Conservation (phyloP, 2,888 invertebrate genomes). For the Mechanitis messenoides region DNA sequence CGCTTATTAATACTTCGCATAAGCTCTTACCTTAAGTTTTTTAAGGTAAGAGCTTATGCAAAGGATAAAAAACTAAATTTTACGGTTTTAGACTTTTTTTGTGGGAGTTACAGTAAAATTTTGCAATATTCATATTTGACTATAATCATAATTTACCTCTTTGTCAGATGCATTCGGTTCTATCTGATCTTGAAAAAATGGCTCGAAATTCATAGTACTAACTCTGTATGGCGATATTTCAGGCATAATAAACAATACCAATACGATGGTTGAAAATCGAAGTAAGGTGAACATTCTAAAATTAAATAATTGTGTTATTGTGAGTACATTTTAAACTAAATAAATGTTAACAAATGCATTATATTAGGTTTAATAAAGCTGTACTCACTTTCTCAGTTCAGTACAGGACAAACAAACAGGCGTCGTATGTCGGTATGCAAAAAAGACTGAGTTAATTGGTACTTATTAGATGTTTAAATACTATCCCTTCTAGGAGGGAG, state of each 20-base stretch:
- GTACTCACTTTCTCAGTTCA: background rate
- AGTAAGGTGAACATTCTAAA: background rate
- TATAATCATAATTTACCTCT: slow-evolving; percentile 4
- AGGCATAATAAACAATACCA: background rate
- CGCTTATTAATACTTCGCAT: no score
- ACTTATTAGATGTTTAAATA: background rate
- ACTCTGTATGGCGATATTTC: slow-evolving; percentile 3
- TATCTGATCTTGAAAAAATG: background rate
- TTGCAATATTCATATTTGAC: no score
- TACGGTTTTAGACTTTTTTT: no score
- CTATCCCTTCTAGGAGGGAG: background rate
- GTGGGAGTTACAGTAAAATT: no score
- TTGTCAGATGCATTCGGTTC: background rate
- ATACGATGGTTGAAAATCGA: background rate
- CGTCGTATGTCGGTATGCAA: background rate
- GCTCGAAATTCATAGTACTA: background rate
- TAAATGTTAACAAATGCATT: background rate
- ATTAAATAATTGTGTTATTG: background rate
- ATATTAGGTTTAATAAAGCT: no score
- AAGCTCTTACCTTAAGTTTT: no score
- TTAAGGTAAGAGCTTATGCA: no score
- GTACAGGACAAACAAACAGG: background rate
- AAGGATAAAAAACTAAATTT: no score
- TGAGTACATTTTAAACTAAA: background rate
- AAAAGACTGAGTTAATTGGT: background rate